A percentile compares a stretch with the other conserved stretches of the same genome.
phyloP scores from a whole-genome alignment of 2,797 vertebrate genomes.

The Parotocinclus haroldoi region DNA sequence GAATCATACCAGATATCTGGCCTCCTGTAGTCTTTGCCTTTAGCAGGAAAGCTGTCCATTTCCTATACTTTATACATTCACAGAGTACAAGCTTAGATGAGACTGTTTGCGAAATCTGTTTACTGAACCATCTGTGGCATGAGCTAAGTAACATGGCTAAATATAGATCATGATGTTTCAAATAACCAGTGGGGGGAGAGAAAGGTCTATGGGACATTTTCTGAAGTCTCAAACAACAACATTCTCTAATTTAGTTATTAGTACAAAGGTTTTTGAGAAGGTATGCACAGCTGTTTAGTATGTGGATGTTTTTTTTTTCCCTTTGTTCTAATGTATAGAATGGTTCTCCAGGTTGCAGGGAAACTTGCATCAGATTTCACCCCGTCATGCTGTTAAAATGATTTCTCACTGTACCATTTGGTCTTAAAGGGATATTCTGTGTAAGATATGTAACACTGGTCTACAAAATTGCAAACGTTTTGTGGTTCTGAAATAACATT shows the following conservation, averaged over 20 bases:
- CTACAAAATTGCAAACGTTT: too few relatives aligned
- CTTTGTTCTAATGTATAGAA: conserved; percentile 44
- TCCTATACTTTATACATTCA: conserved; percentile 43
- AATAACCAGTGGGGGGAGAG: conserved; percentile 56
- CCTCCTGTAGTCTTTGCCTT: conserved; percentile 46
- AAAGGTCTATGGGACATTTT: conserved; percentile 5
- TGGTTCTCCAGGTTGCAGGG: conserved; percentile 40
- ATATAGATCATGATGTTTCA: conserved; percentile 71
- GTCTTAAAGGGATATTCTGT: conserved; percentile 10
- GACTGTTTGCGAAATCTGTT: conserved; percentile 57
- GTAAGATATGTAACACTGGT: too few relatives aligned
- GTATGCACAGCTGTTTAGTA: too few relatives aligned
- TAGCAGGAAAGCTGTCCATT: conserved; percentile 49
- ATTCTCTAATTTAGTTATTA: background rate
- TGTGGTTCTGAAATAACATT: too few relatives aligned
- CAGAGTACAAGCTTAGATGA: conserved; percentile 39
- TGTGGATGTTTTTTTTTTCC: conserved; percentile 24
- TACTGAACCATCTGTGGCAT: conserved; percentile 52
- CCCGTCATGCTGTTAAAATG: conserved; percentile 58
- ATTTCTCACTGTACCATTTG: conserved; percentile 9
- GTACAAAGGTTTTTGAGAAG: too few relatives aligned
- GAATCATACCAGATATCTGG: conserved; percentile 48
- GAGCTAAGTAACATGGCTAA: conserved; percentile 65
- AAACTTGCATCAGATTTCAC: conserved; percentile 66
- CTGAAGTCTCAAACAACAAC: conserved; percentile 1